Evolutionary conservation across 2,797 vertebrate genomes (phyloP).

Genomic region (Nannoperca australis): DNA sequence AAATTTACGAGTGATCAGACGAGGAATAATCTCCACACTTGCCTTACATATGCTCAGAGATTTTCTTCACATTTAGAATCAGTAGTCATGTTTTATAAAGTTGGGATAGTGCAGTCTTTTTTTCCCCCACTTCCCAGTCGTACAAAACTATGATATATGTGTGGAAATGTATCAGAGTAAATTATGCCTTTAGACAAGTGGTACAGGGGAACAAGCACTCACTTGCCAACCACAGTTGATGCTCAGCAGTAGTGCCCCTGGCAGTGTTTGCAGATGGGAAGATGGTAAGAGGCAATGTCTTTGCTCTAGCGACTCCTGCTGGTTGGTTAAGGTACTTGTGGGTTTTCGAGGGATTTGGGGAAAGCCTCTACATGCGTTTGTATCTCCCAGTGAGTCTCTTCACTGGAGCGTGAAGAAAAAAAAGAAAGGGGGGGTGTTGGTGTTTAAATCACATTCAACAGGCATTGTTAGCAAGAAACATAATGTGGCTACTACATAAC

Average conservation of each 20-base stretch:
- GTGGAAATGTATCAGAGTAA: background rate
- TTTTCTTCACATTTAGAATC: background rate
- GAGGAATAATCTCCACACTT: background rate
- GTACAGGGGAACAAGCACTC: background rate
- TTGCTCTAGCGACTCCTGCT: background rate
- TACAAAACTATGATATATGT: background rate
- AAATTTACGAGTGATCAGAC: background rate
- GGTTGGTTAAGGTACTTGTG: background rate
- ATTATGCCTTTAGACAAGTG: background rate
- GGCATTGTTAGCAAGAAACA: conserved; percentile 5
- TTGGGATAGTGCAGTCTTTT: background rate
- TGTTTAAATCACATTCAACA: conserved; percentile 9
- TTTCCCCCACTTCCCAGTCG: background rate
- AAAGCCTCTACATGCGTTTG: no score
- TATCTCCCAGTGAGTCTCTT: background rate
- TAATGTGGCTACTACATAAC: conserved; percentile 32
- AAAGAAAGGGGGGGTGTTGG: background rate
- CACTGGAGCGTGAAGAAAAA: background rate
- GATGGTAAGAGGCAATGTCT: background rate
- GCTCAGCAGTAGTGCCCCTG: background rate
- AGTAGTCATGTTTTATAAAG: background rate
- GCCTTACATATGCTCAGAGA: background rate
- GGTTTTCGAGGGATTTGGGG: no score
- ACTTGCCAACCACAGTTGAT: background rate
- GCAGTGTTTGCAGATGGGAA: background rate